These are phyloP conservation scores for Pygoscelis antarcticus DNA, from an alignment of 2,113 vertebrate species.

Conservation along the genomic window DNA sequence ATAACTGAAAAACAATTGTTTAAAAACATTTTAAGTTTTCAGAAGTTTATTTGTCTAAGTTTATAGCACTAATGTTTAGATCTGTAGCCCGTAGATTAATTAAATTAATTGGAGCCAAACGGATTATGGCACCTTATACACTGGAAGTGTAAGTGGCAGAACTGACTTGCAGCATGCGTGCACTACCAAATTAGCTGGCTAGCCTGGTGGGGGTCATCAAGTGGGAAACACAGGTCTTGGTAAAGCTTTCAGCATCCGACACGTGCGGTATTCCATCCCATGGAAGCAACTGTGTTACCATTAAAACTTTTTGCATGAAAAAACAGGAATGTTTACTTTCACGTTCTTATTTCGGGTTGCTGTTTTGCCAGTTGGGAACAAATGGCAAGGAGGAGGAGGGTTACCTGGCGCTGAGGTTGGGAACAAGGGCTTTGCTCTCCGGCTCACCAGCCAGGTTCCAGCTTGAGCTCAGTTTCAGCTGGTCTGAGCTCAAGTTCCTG, in stretches of 20 bases:
- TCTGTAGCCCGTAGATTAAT: neutral
- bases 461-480: neutral
- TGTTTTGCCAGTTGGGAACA: neutral
- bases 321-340: conserved; percentile 27
- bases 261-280: neutral
- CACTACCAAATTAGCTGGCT: neutral
- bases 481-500: neutral
- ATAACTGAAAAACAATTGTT: neutral
- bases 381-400: neutral
- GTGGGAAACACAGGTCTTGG: neutral
- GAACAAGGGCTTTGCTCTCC: neutral
- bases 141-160: neutral
- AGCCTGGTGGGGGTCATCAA: no score
- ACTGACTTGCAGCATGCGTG: fast-evolving
- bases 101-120: neutral
- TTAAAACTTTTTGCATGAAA: conserved; percentile 54
- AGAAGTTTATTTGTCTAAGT: neutral
- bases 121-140: neutral
- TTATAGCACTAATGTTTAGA: neutral
- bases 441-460: neutral
- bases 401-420: neutral
- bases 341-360: neutral
- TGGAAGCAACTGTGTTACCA: neutral
- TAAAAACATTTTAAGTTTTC: neutral
- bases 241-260: neutral